Percentiles rank a stretch among this genome's conserved stretches.
Conservation (phyloP, 2,888 invertebrate genomes). For the Drosophila infuscata region DNA sequence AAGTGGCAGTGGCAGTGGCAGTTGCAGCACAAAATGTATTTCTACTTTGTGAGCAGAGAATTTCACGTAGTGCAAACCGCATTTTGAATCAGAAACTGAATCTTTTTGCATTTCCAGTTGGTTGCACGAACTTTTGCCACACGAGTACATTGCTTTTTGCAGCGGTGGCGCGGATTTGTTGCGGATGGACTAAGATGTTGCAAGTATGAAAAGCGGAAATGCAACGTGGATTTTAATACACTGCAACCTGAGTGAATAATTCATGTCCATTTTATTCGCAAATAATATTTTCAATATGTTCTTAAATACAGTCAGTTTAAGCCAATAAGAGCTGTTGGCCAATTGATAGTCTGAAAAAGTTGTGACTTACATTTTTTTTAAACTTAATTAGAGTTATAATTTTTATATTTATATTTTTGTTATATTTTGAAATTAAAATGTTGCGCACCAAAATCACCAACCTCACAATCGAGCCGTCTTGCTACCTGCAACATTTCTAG, state of each 20-base stretch:
- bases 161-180: slow-evolving; percentile 25
- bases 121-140: slow-evolving; percentile 69
- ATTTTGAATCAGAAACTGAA: slow-evolving; percentile 48
- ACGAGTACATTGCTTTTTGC: slow-evolving; percentile 77
- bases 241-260: neutral
- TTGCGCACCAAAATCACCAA: too few relatives aligned
- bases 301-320: neutral
- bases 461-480: too few relatives aligned
- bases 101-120: slow-evolving; percentile 61
- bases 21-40: slow-evolving; percentile 2
- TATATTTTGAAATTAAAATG: too few relatives aligned
- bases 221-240: slow-evolving; percentile 13
- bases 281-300: neutral
- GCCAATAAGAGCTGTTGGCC: neutral
- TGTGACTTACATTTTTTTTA: too few relatives aligned
- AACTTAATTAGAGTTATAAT: too few relatives aligned
- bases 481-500: neutral
- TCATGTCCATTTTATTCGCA: neutral
- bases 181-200: slow-evolving; percentile 44
- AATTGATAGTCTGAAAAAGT: neutral
- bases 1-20: neutral
- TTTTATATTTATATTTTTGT: too few relatives aligned
- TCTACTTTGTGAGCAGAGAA: slow-evolving; percentile 1
- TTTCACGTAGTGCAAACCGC: slow-evolving; percentile 22
- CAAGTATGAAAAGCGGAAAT: slow-evolving; percentile 24